Evolutionary conservation across 2,888 invertebrate genomes (phyloP).

Genomic region (Drosophila mettleri): DNA sequence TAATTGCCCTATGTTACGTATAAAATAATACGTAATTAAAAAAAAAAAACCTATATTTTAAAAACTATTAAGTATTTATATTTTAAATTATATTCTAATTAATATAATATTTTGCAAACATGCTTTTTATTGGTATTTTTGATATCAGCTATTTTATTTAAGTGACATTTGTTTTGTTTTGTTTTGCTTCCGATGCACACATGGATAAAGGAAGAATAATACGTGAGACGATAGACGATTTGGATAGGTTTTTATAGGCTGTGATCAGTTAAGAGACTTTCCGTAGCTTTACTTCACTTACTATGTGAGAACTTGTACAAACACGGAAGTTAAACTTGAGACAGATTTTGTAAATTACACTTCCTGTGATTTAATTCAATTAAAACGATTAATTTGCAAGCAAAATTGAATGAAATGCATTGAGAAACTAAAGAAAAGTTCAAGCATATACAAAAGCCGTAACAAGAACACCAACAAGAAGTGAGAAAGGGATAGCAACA

Average conservation of each 20-base stretch:
- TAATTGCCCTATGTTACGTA: no score
- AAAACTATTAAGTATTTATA: no score
- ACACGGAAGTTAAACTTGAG: conserved; percentile 53
- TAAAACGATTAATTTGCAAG: conserved; percentile 59
- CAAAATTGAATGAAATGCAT: conserved; percentile 32
- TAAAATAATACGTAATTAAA: no score
- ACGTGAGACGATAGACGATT: conserved; percentile 22
- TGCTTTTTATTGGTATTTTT: no score
- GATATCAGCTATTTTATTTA: no score
- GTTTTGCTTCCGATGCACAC: conserved; percentile 2
- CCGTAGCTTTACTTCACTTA: conserved; percentile 14
- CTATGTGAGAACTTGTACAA: conserved; percentile 35
- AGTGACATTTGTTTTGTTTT: background rate
- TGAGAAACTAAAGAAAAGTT: conserved; percentile 23
- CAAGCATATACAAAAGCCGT: background rate
- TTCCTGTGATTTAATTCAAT: conserved; percentile 78
- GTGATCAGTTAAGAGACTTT: background rate
- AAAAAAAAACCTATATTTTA: no score
- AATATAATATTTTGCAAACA: no score
- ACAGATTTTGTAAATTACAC: conserved; percentile 52
- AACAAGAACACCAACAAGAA: background rate
- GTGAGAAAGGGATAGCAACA: background rate
- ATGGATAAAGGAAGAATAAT: background rate
- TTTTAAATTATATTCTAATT: no score
- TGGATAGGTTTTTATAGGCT: background rate